A percentile compares a stretch with the other conserved stretches of the same genome.
phyloP scores from a whole-genome alignment of 1,140 invertebrate genomes.

The Nautilus pompilius region DNA sequence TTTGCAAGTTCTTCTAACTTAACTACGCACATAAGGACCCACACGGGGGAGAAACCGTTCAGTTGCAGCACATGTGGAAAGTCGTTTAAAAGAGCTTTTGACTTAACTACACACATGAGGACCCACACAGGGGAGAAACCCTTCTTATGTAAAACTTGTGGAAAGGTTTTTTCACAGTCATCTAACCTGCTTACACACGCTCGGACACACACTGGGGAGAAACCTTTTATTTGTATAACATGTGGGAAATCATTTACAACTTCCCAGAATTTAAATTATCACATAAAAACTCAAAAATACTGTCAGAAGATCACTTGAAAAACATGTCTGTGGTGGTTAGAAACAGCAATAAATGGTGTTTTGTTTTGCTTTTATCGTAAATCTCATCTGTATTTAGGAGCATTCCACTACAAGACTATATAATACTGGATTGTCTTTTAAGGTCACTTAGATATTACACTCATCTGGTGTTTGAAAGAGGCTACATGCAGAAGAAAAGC shows the following conservation, averaged over 20 bases:
- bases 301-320: no score
- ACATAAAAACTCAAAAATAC: no score
- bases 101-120: conserved; percentile 42
- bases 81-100: conserved; percentile 23
- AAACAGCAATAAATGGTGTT: no score
- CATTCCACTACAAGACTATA: no score
- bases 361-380: no score
- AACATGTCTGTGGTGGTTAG: no score
- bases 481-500: no score
- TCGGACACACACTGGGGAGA: conserved; percentile 11
- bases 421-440: no score
- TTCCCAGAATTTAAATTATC: no score
- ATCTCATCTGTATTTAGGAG: no score
- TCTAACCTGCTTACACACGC: conserved; percentile 13
- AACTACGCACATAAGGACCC: conserved; percentile 46
- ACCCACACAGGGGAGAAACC: conserved; percentile 46
- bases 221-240: conserved; percentile 45
- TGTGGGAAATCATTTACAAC: conserved; percentile 46
- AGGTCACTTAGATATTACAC: no score
- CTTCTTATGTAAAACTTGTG: conserved; percentile 18
- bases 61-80: conserved; percentile 52
- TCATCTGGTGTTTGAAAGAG: no score
- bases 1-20: conserved; percentile 31
- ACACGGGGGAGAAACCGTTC: conserved; percentile 50
- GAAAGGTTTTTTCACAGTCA: conserved; percentile 11